Evolutionary conservation across 1,140 invertebrate genomes (phyloP).

Genomic region (Ceratosolen solmsi): DNA sequence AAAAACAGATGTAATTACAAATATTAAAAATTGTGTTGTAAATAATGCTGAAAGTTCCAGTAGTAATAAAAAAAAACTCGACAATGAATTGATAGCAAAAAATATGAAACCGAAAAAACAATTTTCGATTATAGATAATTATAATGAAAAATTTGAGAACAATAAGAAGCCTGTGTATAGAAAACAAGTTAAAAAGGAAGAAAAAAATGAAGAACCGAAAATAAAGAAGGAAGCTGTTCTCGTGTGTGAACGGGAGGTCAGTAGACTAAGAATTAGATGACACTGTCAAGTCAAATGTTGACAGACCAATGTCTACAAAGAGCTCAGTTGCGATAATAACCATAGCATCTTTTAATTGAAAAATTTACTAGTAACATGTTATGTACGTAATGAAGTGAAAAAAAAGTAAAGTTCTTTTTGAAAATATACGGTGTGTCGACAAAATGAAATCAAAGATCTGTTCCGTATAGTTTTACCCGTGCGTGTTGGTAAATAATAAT

Average conservation of each 20-base stretch:
- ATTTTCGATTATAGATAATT: conserved; percentile 70
- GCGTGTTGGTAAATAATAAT: conserved; percentile 33
- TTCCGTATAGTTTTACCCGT: conserved; percentile 23
- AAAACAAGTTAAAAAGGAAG: conserved; percentile 55
- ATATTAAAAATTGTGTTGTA: conserved; percentile 38
- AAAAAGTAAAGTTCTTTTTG: background rate
- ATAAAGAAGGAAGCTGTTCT: conserved; percentile 61
- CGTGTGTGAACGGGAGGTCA: conserved; percentile 72
- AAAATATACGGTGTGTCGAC: background rate
- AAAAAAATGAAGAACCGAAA: conserved; percentile 54
- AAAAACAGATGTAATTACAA: no score
- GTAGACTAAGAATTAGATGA: conserved; percentile 59
- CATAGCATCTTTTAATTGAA: background rate
- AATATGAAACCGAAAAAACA: conserved; percentile 61
- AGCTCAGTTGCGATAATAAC: conserved; percentile 60
- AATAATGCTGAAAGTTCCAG: conserved; percentile 51
- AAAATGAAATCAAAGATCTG: background rate
- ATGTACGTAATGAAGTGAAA: no score
- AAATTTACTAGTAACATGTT: conserved; percentile 37
- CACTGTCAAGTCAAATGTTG: conserved; percentile 56
- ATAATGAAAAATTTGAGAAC: conserved; percentile 68
- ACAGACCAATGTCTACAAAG: conserved; percentile 71
- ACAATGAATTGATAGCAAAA: conserved; percentile 37
- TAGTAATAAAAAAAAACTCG: conserved; percentile 48
- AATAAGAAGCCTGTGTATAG: conserved; percentile 54